Evolutionary conservation across 2,888 invertebrate genomes (phyloP), one percentile per base, ranked within the genome.

Genomic region (Xylocampa areola): DNA sequence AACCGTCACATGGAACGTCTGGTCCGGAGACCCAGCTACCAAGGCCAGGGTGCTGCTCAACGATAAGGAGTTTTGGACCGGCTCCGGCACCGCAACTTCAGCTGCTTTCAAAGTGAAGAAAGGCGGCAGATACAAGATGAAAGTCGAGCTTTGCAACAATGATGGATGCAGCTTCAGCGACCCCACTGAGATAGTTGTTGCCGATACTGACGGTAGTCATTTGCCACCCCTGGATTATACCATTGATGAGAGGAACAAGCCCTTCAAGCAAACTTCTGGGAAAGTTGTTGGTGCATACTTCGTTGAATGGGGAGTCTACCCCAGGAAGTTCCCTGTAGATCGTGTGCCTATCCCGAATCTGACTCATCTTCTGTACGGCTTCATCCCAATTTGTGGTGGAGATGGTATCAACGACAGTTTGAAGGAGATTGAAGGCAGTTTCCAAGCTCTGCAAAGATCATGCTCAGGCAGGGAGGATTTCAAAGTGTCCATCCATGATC

Each of bases 371-470:
- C 73, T 94, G 2, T 94, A 94, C 55, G 94, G 94, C 39, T 94
- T 94, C 62, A 93, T 94, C 44, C 94, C 94, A 36, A 94, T 94
- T 49, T 94, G 94, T 48, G 94, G 94, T 14, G 94, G 94, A 41
- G 94, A 94, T 52, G 94, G 94, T 39, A 94, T 94, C 64, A 94
- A 94, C 50, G 94, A 94, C 86, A 94, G 94, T 76, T 89, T 94
- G 65, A 94, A 94, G 47, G 94, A 94, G 78, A 94, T 94, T 3
- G 94, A 94, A 77, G 92, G 92, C 49, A 94, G 94, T 77, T 94
- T 94, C 78, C 93, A 90, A 82, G 94, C 94, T 11, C 78, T 94
- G 2, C 94, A 94, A 50, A 81, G 94, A 1, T 94, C 94, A 6
- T 94, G 94, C 80, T 91, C 90, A 25, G 94, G 94, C 13, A 88